phyloP scores from a whole-genome alignment of 1,140 invertebrate species.

The Megathymus violae region DNA sequence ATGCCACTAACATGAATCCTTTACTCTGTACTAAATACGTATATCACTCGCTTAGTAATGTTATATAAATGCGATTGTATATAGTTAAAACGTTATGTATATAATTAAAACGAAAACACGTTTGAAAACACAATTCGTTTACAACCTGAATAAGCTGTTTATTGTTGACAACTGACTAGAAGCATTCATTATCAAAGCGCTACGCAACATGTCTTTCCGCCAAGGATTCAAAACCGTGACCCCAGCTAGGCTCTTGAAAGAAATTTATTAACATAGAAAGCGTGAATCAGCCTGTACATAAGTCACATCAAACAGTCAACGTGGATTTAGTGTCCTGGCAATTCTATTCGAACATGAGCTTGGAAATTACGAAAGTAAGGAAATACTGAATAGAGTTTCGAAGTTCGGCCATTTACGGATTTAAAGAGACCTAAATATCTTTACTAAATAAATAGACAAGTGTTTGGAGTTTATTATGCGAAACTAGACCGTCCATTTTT shows the following conservation, averaged over 20 bases:
- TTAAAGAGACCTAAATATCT: too few relatives aligned
- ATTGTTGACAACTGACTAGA: conserved; percentile 41
- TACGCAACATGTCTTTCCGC: conserved; percentile 38
- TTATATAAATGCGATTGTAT: too few relatives aligned
- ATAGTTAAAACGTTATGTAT: too few relatives aligned
- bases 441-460: too few relatives aligned
- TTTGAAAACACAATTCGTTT: too few relatives aligned
- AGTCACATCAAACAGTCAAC: conserved; percentile 49
- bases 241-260: conserved; percentile 44
- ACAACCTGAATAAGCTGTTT: conserved; percentile 37
- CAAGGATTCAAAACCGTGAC: conserved; percentile 43
- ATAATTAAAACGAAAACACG: too few relatives aligned
- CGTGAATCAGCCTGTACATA: conserved; percentile 51
- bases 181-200: conserved; percentile 39
- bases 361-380: conserved; percentile 19
- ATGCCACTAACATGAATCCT: too few relatives aligned
- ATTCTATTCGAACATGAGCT: conserved; percentile 29
- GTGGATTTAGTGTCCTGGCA: conserved; percentile 48
- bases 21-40: too few relatives aligned
- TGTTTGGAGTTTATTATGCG: too few relatives aligned
- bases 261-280: conserved; percentile 55
- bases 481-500: too few relatives aligned
- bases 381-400: too few relatives aligned
- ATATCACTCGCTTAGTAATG: too few relatives aligned
- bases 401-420: neutral